Evolutionary conservation across 2,797 vertebrate species (phyloP).

Genomic region (Enteromius viviparus): DNA sequence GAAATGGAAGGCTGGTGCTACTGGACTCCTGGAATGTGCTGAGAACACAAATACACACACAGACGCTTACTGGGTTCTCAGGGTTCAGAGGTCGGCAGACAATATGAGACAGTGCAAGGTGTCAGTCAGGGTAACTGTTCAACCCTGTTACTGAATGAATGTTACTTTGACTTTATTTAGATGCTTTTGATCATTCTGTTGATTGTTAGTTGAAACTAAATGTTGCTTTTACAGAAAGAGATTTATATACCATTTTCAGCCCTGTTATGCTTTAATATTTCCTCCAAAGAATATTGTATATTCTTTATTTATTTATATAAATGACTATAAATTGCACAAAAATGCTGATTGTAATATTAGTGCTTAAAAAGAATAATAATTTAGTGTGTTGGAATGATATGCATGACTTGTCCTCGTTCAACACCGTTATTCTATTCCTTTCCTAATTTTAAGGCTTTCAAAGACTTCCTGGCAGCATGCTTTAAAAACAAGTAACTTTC

Average conservation of each 20-base stretch:
- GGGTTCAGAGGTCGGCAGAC: slow-evolving; percentile 1
- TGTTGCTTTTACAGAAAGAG: neutral
- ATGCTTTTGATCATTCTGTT: too few species aligned
- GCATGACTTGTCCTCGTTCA: neutral
- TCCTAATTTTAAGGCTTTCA: neutral
- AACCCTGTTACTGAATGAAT: neutral
- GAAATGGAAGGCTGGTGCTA: slow-evolving; percentile 54
- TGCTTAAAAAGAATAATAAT: neutral
- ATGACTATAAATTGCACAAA: neutral
- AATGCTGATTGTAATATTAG: neutral
- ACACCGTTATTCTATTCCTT: neutral
- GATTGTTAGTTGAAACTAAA: too few species aligned
- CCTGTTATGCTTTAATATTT: neutral
- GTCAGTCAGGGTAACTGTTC: neutral
- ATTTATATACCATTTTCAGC: neutral
- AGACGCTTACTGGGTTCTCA: neutral
- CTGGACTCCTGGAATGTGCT: slow-evolving; percentile 53
- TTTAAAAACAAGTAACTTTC: neutral
- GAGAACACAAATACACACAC: slow-evolving; percentile 33
- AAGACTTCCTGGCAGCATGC: neutral
- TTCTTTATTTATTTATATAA: neutral
- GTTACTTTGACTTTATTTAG: too few species aligned
- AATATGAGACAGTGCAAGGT: neutral
- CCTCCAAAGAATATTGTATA: neutral
- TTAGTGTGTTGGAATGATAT: neutral